These are phyloP conservation scores for Euglossa dilemma DNA, from an alignment of 1,140 invertebrate genomes.

Conservation along the genomic window DNA sequence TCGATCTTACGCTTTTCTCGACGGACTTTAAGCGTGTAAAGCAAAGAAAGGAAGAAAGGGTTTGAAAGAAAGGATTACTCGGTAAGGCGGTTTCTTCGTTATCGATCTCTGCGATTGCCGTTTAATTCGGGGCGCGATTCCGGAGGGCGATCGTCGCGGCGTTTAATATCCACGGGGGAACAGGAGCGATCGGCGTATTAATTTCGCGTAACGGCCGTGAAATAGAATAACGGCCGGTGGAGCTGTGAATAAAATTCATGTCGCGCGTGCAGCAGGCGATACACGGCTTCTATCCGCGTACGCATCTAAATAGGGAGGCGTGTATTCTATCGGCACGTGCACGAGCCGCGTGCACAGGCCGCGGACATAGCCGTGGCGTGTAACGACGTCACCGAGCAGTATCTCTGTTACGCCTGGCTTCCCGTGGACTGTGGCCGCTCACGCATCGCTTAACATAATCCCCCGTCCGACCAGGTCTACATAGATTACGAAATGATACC, in stretches of 20 bases:
- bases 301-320: slow-evolving; percentile 44
- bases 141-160: too few species aligned
- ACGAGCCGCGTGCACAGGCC: slow-evolving; percentile 26
- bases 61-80: too few species aligned
- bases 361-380: slow-evolving; percentile 51
- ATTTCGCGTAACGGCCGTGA: background rate
- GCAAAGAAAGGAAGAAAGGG: too few species aligned
- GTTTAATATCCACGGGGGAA: background rate
- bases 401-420: slow-evolving; percentile 80
- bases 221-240: background rate
- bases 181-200: background rate
- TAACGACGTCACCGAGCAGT: slow-evolving; percentile 77
- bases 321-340: slow-evolving; percentile 47
- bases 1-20: too few species aligned
- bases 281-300: slow-evolving; percentile 3
- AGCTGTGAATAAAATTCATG: slow-evolving; percentile 28
- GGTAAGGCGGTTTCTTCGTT: too few species aligned
- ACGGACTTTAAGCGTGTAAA: too few species aligned
- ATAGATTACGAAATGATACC: slow-evolving; percentile 77
- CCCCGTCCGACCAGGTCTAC: slow-evolving; percentile 68
- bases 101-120: too few species aligned
- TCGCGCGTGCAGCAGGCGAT: background rate
- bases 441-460: slow-evolving; percentile 81
- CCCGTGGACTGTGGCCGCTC: slow-evolving; percentile 77
- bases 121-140: background rate